Percentiles rank a stretch among this genome's conserved stretches.
These are phyloP conservation scores for Isaurus tuberculatus DNA, from an alignment of 92 coral and sea anemone genomes.

Conservation along the genomic window DNA sequence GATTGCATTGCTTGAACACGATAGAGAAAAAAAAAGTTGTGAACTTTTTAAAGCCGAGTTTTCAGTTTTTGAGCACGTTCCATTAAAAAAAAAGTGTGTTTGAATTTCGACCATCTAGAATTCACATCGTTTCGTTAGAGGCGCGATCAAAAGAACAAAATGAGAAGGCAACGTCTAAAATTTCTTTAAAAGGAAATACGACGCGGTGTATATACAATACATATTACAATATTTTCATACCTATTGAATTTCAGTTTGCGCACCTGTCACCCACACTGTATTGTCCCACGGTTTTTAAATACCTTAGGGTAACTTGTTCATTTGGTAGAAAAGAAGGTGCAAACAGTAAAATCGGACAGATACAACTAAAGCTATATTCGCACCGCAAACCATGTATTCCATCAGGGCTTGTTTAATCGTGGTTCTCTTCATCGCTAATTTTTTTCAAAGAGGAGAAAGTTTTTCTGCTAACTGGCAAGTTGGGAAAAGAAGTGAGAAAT, in stretches of 20 bases:
- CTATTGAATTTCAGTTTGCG: conserved; percentile 21
- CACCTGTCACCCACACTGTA: conserved; percentile 29
- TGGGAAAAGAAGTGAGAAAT: neutral
- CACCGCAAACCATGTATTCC: neutral
- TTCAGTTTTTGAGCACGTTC: too few relatives aligned
- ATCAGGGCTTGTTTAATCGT: neutral
- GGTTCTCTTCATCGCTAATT: neutral
- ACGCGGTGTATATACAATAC: neutral
- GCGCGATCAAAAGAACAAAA: neutral
- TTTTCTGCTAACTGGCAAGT: neutral
- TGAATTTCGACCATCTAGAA: too few relatives aligned
- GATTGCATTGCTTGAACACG: neutral
- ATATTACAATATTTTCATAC: neutral
- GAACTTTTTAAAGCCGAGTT: neutral
- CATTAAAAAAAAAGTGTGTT: too few relatives aligned
- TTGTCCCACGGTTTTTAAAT: conserved; percentile 17
- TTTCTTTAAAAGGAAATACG: conserved; percentile 4
- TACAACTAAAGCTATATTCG: neutral
- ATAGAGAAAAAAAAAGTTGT: neutral
- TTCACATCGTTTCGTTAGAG: neutral
- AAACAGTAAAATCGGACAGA: neutral
- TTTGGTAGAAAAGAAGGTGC: neutral
- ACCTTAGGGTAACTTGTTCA: neutral
- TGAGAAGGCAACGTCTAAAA: too few relatives aligned
- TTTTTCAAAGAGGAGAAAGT: conserved; percentile 11